Evolutionary conservation across 2,797 vertebrate species (phyloP), one percentile per base, ranked within the genome.

Genomic region (Cuculus canorus): DNA sequence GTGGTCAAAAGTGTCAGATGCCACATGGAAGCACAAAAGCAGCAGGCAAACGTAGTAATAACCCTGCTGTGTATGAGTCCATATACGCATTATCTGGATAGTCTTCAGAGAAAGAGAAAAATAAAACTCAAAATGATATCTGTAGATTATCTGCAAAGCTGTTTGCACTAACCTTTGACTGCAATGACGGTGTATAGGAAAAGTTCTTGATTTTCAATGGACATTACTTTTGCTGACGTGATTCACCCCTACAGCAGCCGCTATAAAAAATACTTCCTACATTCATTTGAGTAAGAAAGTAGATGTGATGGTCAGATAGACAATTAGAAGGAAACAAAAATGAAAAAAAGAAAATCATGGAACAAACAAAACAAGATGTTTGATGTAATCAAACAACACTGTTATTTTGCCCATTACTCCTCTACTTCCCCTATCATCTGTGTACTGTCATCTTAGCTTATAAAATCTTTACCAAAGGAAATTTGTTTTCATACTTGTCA

Each of bases 1-100:
- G 82, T 64, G 60, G 88, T 80, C 95, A 89, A 35, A 93, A 93
- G 90, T 92, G 48, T 87, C 92, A 86, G 88, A 96, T 79, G 92
- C n/a, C 90, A 72, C 41, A 11, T 32, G 23, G 13, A 60, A 66
- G 75, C 82, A 95, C 88, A 79, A 43, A 82, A 64, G 70, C 72
- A 92, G 52, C 32, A 45, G 56, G 86, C 33, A 92, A 93, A 78
- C 53, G 23, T 78, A 80, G 69, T 50, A 90, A 91, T 71, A 97
- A 93, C 69, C 45, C 54, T 56, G 7, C 10, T 50, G 23, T 11
- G 5, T 47, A 11, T 21, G 72, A 90, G 76, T 85, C 86, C 81
- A 76, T 18, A 63, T 68, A 48, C 76, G 66, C 27, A 64, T 75
- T 60, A 52, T 59, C 88, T 90, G 61, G 86, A 88, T 77, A 78